Conservation (phyloP, 1,140 invertebrate genomes). For the Papilio glaucus region DNA sequence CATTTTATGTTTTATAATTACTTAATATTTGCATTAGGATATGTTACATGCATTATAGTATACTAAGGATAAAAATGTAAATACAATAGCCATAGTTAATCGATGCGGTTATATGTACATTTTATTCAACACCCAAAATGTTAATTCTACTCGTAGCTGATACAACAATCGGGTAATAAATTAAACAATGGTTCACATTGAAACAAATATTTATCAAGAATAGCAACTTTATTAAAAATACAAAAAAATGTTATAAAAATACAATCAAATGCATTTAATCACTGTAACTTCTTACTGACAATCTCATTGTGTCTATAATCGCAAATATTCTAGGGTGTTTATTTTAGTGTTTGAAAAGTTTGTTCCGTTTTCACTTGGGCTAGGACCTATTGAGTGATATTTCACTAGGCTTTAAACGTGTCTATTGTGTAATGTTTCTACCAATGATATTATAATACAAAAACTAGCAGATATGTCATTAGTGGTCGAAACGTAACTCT, state of each 20-base stretch:
- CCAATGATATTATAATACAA: too few relatives aligned
- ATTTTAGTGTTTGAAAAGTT: slow-evolving; percentile 51
- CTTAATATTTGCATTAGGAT: neutral
- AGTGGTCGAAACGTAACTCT: too few relatives aligned
- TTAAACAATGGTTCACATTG: slow-evolving; percentile 47
- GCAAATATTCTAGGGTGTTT: slow-evolving; percentile 66
- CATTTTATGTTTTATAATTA: slow-evolving; percentile 15
- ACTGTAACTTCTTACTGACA: slow-evolving; percentile 77
- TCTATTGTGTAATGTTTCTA: too few relatives aligned
- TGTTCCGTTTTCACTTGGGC: slow-evolving; percentile 63
- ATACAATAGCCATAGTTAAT: slow-evolving; percentile 19
- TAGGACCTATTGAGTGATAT: slow-evolving; percentile 37
- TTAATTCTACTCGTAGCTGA: slow-evolving; percentile 22
- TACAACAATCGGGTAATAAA: slow-evolving; percentile 26
- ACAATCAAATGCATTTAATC: slow-evolving; percentile 82
- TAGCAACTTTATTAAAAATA: slow-evolving; percentile 83
- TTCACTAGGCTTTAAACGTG: slow-evolving; percentile 37
- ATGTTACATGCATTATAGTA: slow-evolving; percentile 19
- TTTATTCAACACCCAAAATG: slow-evolving; percentile 8
- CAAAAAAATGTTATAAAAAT: slow-evolving; percentile 81
- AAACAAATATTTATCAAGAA: slow-evolving; percentile 74
- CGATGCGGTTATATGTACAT: slow-evolving; percentile 31
- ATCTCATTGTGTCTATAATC: slow-evolving; percentile 61
- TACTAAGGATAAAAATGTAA: slow-evolving; percentile 7
- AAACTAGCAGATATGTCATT: too few relatives aligned